phyloP scores from a whole-genome alignment of 2,888 invertebrate genomes.

The Tricholauxania praeusta region DNA sequence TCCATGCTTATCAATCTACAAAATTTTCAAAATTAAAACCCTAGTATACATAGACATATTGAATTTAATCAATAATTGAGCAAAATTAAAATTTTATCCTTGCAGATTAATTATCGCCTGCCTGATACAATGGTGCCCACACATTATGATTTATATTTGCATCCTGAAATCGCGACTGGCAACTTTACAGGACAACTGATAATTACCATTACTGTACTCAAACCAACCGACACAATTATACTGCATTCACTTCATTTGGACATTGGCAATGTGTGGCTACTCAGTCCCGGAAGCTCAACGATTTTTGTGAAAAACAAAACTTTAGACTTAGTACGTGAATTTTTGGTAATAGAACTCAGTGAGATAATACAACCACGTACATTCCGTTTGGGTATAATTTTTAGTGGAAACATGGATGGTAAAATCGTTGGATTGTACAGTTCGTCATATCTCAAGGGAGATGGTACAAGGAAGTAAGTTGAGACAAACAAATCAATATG shows the following conservation, averaged over 20 bases:
- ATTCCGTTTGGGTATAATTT: constrained; percentile 62
- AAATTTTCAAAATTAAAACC: too few species aligned
- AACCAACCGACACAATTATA: constrained; percentile 69
- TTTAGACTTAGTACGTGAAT: constrained; percentile 57
- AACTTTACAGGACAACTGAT: constrained; percentile 72
- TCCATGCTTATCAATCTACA: too few species aligned
- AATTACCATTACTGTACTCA: constrained; percentile 68
- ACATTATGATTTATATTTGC: constrained; percentile 76
- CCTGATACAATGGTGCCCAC: constrained; percentile 73
- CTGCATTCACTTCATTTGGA: constrained; percentile 74
- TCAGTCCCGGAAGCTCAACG: constrained; percentile 48
- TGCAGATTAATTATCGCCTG: constrained; percentile 68
- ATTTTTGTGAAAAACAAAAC: constrained; percentile 47
- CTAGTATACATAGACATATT: too few species aligned
- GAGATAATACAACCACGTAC: constrained; percentile 43
- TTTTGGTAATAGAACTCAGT: constrained; percentile 57
- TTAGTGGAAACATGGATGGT: constrained; percentile 75
- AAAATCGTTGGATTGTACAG: constrained; percentile 83
- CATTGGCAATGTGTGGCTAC: constrained; percentile 58
- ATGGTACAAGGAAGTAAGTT: constrained; percentile 54
- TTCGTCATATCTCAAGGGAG: constrained; percentile 72
- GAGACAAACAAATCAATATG: neutral
- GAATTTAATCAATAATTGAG: neutral
- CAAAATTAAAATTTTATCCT: constrained; percentile 4
- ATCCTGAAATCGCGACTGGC: constrained; percentile 74